Evolutionary conservation across 2,888 invertebrate species (phyloP), one percentile per base, ranked within the genome.

Genomic region (Caenorhabditis sp.): DNA sequence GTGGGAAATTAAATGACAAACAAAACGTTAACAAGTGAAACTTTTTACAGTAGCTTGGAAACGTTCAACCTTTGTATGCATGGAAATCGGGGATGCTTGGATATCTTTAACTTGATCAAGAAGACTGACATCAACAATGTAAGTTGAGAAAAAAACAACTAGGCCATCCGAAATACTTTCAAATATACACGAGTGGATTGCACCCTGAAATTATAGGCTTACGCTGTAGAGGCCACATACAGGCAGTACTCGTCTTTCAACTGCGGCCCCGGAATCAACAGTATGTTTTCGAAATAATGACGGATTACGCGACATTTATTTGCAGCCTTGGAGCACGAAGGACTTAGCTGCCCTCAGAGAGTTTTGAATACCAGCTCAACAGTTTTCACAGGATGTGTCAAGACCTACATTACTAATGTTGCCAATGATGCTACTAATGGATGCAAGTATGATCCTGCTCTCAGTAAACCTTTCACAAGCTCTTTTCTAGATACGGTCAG

Each of bases 261-360:
- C 65, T 81, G 81, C 53, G 81, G 81, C 8, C 81, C 81, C 0
- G 81, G 81, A 70, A 65, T 79, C 15, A 79, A 79, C 58, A 81
- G 79, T 81, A 45, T 37, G 66, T 59, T 50, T n/a, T n/a, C 4
- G 2, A 2, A n/a, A 22, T 50, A 15, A 27, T 2, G 15, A 65
- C 26, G n/a, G 43, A 43, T 41, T 4, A 22, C 7, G 5, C 6
- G n/a, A n/a, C n/a, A n/a, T n/a, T n/a, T n/a, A n/a, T n/a, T n/a
- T 15, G 0, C 35, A 81, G 81, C 81, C 6, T 37, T 79, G 22
- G 32, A 68, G 30, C 81, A 81, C 48, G 78, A 78, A 27, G 79
- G 72, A 9, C 70, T 79, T 7, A 30, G 30, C 9, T 81, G 81
- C 55, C 63, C 79, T 15, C 81, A 81, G 48, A 32, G 79, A 30